These are phyloP conservation scores for Egretta garzetta DNA, from an alignment of 2,113 vertebrate species.

Conservation along the genomic window DNA sequence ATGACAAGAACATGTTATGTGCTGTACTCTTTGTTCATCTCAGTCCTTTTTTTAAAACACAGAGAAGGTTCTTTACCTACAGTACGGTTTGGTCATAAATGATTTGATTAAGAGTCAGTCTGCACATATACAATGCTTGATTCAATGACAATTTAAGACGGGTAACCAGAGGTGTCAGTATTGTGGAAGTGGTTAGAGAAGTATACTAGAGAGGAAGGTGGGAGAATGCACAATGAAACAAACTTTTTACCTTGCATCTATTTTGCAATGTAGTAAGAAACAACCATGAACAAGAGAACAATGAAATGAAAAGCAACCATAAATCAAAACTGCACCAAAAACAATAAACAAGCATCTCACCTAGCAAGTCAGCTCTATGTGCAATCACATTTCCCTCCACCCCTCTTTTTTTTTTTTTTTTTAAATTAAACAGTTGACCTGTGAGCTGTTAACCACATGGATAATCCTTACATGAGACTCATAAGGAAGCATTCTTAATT, in stretches of 20 bases:
- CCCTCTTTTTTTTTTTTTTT: not conserved
- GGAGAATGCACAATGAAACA: not conserved
- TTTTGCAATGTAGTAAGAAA: not conserved
- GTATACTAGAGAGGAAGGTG: not conserved
- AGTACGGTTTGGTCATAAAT: not conserved
- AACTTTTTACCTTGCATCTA: not conserved
- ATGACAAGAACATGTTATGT: not conserved
- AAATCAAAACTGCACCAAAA: not conserved
- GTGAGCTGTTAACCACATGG: not conserved
- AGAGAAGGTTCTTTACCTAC: not conserved
- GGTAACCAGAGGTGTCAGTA: not conserved
- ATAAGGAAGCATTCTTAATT: not conserved
- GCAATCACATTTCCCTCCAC: not conserved
- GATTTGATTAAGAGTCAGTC: not conserved
- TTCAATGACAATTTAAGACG: not conserved
- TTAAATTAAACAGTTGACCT: not conserved
- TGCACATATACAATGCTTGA: not conserved
- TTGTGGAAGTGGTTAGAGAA: not conserved
- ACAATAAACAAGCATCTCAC: not conserved
- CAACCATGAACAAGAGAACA: not conserved
- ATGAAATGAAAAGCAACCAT: not conserved
- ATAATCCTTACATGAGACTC: not conserved
- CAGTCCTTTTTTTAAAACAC: not conserved
- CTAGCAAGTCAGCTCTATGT: not conserved
- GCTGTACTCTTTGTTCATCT: not conserved